phyloP scores from a whole-genome alignment of 2,797 vertebrate species.

The Macroramphosus scolopax region DNA sequence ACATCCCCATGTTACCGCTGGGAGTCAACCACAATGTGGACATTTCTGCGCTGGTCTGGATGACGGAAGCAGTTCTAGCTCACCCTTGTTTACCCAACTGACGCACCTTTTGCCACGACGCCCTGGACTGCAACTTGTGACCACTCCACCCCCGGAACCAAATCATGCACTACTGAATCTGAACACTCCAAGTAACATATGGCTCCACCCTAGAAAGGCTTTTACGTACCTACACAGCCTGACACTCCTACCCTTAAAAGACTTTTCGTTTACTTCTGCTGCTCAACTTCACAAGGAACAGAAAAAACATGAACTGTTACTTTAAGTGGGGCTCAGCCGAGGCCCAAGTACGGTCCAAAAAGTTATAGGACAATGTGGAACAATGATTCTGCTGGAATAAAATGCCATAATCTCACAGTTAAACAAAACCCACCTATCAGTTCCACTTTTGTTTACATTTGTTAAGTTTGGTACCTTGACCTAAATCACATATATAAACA shows the following conservation, averaged over 20 bases:
- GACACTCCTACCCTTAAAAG: too few species aligned
- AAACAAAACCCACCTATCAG: constrained; percentile 40
- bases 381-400: constrained; percentile 42
- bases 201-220: too few species aligned
- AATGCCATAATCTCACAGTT: constrained; percentile 49
- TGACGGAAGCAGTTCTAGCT: constrained; percentile 10
- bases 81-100: constrained; percentile 48
- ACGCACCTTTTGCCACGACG: constrained; percentile 54
- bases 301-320: constrained; percentile 12
- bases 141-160: constrained; percentile 32
- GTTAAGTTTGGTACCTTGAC: constrained; percentile 34
- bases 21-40: constrained; percentile 5
- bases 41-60: constrained; percentile 10
- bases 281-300: constrained; percentile 17
- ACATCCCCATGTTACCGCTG: neutral
- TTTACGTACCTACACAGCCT: too few species aligned
- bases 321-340: too few species aligned
- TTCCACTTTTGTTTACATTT: constrained; percentile 16
- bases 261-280: constrained; percentile 17
- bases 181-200: constrained; percentile 28
- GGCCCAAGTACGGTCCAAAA: constrained; percentile 7
- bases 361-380: neutral
- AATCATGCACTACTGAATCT: constrained; percentile 34
- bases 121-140: constrained; percentile 76
- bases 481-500: constrained; percentile 15